These are phyloP conservation scores for Buathra laborator DNA, from an alignment of 2,888 invertebrate genomes.

Conservation along the genomic window DNA sequence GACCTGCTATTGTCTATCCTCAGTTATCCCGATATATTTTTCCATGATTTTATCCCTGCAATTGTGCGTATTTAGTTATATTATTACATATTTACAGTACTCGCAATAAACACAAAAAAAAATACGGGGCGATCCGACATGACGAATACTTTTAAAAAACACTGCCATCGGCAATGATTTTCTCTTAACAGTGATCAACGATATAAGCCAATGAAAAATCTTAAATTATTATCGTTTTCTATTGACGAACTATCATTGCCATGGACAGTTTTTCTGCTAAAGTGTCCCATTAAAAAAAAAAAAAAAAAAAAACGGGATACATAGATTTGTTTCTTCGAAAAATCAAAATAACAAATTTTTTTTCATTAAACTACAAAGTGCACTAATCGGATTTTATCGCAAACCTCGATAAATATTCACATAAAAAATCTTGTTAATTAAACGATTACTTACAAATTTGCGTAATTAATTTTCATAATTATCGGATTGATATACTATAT, in stretches of 20 bases:
- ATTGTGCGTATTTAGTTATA: conserved; percentile 18
- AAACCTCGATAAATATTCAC: not conserved
- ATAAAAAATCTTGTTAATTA: not conserved
- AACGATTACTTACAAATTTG: not conserved
- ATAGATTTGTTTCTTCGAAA: not conserved
- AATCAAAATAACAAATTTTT: not conserved
- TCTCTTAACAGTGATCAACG: not conserved
- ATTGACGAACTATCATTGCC: not conserved
- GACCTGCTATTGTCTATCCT: not conserved
- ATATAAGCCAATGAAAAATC: not conserved
- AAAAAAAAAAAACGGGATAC: not conserved
- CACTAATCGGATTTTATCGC: not conserved
- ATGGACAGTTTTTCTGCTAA: not conserved
- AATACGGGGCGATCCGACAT: not conserved
- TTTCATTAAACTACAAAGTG: not conserved
- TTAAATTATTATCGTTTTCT: not conserved
- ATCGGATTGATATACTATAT: conserved; percentile 21
- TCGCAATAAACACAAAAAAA: not conserved
- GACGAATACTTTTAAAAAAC: not conserved
- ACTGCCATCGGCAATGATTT: not conserved
- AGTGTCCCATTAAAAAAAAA: not conserved
- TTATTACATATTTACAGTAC: not conserved
- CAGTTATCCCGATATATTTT: conserved; percentile 12
- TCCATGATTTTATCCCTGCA: conserved; percentile 3
- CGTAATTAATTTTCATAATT: not conserved